Conservation (phyloP, 1,140 invertebrate species). For the Aphis craccivora region DNA sequence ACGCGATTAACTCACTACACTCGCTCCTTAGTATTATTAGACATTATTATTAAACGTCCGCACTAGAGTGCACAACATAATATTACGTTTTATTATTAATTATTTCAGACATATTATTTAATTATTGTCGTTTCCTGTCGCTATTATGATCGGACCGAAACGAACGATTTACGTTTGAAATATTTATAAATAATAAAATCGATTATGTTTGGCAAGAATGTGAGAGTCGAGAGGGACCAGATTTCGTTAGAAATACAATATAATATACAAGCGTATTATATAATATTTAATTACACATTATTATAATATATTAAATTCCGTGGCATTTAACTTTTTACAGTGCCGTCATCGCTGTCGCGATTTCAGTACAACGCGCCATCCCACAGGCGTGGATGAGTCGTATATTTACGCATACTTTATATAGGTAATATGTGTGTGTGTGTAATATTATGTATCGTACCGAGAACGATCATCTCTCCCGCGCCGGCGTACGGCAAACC, state of each 20-base stretch:
- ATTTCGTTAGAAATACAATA: not conserved
- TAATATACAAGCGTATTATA: too few relatives aligned
- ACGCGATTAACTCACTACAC: not conserved
- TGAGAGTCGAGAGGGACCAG: not conserved
- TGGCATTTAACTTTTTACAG: not conserved
- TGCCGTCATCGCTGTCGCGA: not conserved
- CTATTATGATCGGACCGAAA: not conserved
- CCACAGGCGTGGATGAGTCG: not conserved
- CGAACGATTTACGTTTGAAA: not conserved
- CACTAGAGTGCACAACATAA: not conserved
- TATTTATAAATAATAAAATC: constrained; percentile 15
- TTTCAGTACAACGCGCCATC: not conserved
- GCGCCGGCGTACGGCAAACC: not conserved
- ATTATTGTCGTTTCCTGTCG: not conserved
- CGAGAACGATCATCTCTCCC: not conserved
- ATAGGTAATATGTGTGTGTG: not conserved
- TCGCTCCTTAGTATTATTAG: not conserved
- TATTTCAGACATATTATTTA: not conserved
- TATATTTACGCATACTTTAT: not conserved
- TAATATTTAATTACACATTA: not conserved
- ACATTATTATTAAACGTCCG: constrained; percentile 3
- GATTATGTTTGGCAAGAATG: too few relatives aligned
- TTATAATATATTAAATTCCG: not conserved
- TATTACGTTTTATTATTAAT: not conserved
- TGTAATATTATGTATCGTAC: not conserved